Conservation (phyloP, 2,797 vertebrate genomes). For the Enteromius treurensis region DNA sequence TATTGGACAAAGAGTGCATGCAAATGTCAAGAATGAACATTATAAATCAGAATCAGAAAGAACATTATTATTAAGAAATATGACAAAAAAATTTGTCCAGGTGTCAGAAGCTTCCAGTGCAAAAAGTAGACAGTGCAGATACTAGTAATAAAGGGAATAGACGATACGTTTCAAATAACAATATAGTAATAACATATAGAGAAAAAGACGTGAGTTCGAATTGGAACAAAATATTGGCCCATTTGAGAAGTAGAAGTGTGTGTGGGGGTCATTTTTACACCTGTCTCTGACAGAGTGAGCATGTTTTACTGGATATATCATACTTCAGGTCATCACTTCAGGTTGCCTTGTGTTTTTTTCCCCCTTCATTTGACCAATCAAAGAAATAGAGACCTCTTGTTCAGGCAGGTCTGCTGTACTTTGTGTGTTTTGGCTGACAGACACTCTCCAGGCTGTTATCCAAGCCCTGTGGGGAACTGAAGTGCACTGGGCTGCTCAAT, state of each 20-base stretch:
- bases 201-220: neutral
- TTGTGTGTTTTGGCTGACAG: conserved; percentile 35
- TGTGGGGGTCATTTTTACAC: conserved; percentile 20
- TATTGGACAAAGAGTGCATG: neutral
- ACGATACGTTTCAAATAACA: too few relatives aligned
- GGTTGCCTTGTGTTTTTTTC: neutral
- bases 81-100: too few relatives aligned
- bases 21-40: neutral
- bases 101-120: too few relatives aligned
- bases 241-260: neutral
- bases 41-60: neutral
- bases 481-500: neutral
- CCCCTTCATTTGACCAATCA: conserved; percentile 30
- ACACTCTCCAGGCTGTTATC: conserved; percentile 49
- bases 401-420: conserved; percentile 24
- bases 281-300: conserved; percentile 14
- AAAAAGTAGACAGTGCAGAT: too few relatives aligned
- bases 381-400: conserved; percentile 41
- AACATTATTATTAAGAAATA: too few relatives aligned
- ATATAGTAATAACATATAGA: too few relatives aligned
- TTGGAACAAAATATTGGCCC: neutral
- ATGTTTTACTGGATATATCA: conserved; percentile 16
- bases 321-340: conserved; percentile 51
- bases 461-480: conserved; percentile 34
- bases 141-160: too few relatives aligned